These are phyloP conservation scores for Conistra vaccinii DNA, from an alignment of 2,888 invertebrate species.

Conservation along the genomic window DNA sequence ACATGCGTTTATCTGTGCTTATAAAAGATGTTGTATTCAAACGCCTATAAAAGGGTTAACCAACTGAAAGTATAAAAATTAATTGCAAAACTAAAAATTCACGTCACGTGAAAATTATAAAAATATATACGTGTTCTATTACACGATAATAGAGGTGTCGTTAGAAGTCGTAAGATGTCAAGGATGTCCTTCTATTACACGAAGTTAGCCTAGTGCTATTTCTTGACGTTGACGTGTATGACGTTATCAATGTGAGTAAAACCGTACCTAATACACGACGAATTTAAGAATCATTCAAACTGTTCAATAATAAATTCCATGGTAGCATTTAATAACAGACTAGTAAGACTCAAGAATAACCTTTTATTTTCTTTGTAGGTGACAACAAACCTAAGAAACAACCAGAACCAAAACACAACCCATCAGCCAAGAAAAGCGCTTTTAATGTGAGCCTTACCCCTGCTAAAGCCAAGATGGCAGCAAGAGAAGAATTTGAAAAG, in stretches of 20 bases:
- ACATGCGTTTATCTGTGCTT: background rate
- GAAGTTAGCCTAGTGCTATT: background rate
- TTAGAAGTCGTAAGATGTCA: background rate
- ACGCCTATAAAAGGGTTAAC: no score
- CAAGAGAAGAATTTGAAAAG: conserved; percentile 65
- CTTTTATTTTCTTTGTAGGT: conserved; percentile 46
- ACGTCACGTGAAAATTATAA: no score
- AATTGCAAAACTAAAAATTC: background rate
- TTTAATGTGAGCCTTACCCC: background rate
- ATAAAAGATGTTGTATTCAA: no score
- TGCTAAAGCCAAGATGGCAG: conserved; percentile 16
- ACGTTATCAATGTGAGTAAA: conserved; percentile 4
- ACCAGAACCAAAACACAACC: conserved; percentile 20
- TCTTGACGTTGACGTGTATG: background rate
- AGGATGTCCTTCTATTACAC: background rate
- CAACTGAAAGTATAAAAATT: background rate
- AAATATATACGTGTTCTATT: background rate
- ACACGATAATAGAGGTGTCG: no score
- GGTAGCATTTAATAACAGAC: background rate
- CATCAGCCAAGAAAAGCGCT: background rate
- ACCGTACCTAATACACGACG: background rate
- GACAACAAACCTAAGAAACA: conserved; percentile 9
- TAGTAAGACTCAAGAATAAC: conserved; percentile 24
- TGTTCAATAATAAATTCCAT: background rate
- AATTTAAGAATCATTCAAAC: background rate